A percentile compares a stretch with the other conserved stretches of the same genome.
Evolutionary conservation across 2,113 vertebrate species (phyloP).

Genomic region (Ariopsis seemanni): DNA sequence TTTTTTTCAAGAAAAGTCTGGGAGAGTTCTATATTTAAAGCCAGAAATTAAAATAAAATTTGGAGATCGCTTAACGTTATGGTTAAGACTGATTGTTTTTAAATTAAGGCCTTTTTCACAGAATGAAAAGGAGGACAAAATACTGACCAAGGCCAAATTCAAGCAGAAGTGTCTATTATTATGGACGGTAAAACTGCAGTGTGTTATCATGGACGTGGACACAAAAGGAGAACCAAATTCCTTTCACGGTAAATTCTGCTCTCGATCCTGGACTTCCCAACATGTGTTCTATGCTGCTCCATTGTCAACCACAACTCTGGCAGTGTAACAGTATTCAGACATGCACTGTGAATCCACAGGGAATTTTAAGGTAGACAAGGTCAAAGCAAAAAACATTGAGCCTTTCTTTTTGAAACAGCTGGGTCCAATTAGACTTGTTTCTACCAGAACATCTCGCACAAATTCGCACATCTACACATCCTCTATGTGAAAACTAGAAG

Average conservation of each 20-base stretch:
- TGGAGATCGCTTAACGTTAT: no score
- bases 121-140: background rate
- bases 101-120: background rate
- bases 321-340: slow-evolving; percentile 16
- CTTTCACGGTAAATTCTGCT: background rate
- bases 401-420: slow-evolving; percentile 9
- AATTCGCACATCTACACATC: background rate
- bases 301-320: slow-evolving; percentile 30
- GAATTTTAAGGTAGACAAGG: slow-evolving; percentile 39
- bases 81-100: background rate
- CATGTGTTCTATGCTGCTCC: background rate
- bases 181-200: no score
- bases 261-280: background rate
- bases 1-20: background rate
- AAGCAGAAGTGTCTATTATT: background rate
- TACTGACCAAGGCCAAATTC: background rate
- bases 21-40: background rate
- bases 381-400: slow-evolving; percentile 22
- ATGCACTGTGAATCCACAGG: background rate
- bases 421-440: slow-evolving; percentile 10
- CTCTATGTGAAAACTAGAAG: background rate
- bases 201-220: background rate
- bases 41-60: background rate
- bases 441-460: background rate
- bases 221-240: background rate